These are phyloP conservation scores for Poicephalus gulielmi DNA, from an alignment of 2,113 vertebrate species.

Conservation along the genomic window DNA sequence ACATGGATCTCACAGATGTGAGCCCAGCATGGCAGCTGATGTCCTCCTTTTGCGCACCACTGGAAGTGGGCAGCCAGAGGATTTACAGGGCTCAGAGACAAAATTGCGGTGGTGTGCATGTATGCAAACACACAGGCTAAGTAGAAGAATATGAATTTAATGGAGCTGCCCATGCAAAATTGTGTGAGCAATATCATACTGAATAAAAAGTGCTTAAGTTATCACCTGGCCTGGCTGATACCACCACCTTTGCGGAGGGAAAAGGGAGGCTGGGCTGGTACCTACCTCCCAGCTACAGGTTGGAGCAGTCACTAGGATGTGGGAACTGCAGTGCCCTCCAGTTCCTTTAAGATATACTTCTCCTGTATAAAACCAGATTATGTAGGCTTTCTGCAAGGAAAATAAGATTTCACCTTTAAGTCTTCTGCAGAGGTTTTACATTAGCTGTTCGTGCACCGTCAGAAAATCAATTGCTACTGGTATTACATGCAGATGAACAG, in stretches of 20 bases:
- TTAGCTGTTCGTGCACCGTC: conserved; percentile 44
- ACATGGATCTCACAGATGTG: neutral
- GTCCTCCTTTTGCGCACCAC: neutral
- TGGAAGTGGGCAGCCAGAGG: fast-evolving
- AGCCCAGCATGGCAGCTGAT: neutral
- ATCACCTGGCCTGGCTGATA: neutral
- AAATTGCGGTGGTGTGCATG: neutral
- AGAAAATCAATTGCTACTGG: conserved; percentile 55
- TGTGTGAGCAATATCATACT: neutral
- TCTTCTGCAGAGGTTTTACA: conserved; percentile 36
- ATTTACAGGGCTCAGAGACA: neutral
- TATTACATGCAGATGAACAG: conserved; percentile 56
- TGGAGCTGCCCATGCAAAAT: neutral
- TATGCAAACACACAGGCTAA: neutral
- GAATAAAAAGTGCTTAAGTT: neutral
- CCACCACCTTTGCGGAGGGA: neutral
- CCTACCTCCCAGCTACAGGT: neutral
- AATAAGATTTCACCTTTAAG: conserved; percentile 49
- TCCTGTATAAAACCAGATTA: conserved; percentile 4
- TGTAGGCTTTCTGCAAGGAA: neutral
- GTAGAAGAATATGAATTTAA: neutral
- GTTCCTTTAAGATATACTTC: neutral
- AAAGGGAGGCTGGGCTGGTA: neutral
- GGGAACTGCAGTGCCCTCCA: fast-evolving
- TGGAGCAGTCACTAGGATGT: neutral